phyloP scores from a whole-genome alignment of 2,113 vertebrate genomes.

The Zootoca vivipara region DNA sequence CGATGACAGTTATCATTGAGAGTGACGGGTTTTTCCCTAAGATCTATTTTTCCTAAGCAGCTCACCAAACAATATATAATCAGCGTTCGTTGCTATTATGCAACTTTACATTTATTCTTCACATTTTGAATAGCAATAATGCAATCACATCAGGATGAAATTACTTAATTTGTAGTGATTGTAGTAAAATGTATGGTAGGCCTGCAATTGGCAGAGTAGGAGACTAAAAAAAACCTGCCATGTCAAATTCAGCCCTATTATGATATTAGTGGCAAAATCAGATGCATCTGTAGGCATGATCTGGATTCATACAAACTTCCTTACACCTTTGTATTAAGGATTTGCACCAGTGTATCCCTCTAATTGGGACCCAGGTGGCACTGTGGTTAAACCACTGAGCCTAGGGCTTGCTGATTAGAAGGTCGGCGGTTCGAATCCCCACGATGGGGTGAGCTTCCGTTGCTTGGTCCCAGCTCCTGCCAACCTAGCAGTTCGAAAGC shows the following conservation, averaged over 20 bases:
- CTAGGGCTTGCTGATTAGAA: no score
- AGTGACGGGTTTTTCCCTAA: not conserved
- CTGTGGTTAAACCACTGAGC: no score
- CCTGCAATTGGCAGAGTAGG: not conserved
- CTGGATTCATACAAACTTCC: not conserved
- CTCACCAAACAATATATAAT: constrained; percentile 1
- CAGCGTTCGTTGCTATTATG: not conserved
- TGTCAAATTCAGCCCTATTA: not conserved
- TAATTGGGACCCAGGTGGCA: no score
- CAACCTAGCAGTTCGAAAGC: no score
- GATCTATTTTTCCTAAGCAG: not conserved
- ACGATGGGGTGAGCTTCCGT: no score
- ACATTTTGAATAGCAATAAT: not conserved
- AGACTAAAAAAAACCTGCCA: not conserved
- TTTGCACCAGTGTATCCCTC: not conserved
- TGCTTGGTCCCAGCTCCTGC: no score
- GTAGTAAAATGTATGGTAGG: not conserved
- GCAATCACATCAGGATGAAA: not conserved
- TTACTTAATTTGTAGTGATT: not conserved
- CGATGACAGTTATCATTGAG: not conserved
- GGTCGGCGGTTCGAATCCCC: no score
- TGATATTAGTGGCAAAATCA: not conserved
- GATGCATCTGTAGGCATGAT: not conserved
- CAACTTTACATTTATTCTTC: not conserved
- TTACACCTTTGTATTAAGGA: no score